Evolutionary conservation across 2,888 invertebrate species (phyloP), one percentile per base, ranked within the genome.

Genomic region (Cryptophagus acutangulus): DNA sequence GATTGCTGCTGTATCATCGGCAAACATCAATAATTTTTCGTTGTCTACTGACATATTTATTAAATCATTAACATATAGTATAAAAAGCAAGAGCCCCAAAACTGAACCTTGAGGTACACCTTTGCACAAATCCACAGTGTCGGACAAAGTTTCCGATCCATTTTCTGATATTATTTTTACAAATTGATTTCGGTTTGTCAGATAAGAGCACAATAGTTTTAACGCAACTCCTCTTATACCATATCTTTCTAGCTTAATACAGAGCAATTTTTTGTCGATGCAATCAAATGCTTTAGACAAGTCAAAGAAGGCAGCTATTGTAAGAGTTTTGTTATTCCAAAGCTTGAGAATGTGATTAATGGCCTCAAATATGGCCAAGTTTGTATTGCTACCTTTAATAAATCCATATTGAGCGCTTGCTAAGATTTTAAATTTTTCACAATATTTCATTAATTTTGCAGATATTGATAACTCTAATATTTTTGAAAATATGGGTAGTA

Each of bases 101-200:
- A 28, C 10, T 28, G 28, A 28, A 10, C 28, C 28, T 12, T 28
- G 28, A 5, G 28, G 28, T 6, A 28, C 28, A 10, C 28, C 28
- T 13, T 12, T 28, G 10, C 4, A 10, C 5, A 28, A 10, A 6
- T 10, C 12, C 5, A 10, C 28, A 10, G 10, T 4, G 5, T 28
- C 13, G 5, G 28, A 28, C 5, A 6, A 10, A 12, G 5, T 10
- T 12, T 6, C 13, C 5, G 9, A 9, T 5, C 28, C 28, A 28
- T 28, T 20, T 6, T 20, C n/a, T 8, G 6, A 20, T 6, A n/a
- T 20, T 8, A 20, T 20, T n/a, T 20, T n/a, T 6, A 20, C 24
- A n/a, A 8, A 20, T 20, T 20, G 24, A n/a, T 20, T 8, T 20
- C 24, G 6, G n/a, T 20, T n/a, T 20, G 24, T 20, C 24, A 20